Evolutionary conservation across 2,797 vertebrate species (phyloP), one percentile per base, ranked within the genome.

Genomic region (Tinamus major): DNA sequence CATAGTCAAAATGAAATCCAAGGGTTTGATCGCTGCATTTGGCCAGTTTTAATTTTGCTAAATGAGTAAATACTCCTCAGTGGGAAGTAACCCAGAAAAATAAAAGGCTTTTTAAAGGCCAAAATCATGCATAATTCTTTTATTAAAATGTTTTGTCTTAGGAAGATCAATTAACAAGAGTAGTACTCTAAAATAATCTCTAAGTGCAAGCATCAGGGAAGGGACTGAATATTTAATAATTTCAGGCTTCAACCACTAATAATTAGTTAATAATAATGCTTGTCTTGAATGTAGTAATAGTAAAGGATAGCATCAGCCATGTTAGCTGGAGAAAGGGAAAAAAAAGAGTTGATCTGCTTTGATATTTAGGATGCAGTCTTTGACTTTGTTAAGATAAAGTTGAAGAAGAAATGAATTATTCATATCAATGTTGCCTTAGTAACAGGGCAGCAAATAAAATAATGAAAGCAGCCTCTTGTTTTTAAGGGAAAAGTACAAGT

Each of bases 391-490:
- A 97, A 92, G 96, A 97, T 97, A 97, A 97, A 97, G 96, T 96
- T 97, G 96, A 96, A 97, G 85, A 94, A 75, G 64, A 72, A 94
- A 98, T 97, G 97, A 98, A 97, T 98, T 97, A 98, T 97, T 97
- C 97, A 98, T 96, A 83, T 92, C 94, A 96, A 97, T 92, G 96
- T 97, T 97, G 96, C 96, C 78, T 1, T 97, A 97, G 97, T 96
- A 97, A 97, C 97, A 97, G 93, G 95, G 71, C 92, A 95, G 95
- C 90, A 97, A 97, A 97, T 97, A 96, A 97, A 98, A 97, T 97
- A 97, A 97, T 96, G 94, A 97, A 97, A 97, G 69, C 76, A 89
- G 69, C 83, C 95, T 59, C 59, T 95, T 93, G 90, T 93, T 96
- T 97, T 96, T 97, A 97, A 98, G 95, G 75, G 27, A 56, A 51